phyloP scores from a whole-genome alignment of 2,113 vertebrate species.

The Charina bottae region DNA sequence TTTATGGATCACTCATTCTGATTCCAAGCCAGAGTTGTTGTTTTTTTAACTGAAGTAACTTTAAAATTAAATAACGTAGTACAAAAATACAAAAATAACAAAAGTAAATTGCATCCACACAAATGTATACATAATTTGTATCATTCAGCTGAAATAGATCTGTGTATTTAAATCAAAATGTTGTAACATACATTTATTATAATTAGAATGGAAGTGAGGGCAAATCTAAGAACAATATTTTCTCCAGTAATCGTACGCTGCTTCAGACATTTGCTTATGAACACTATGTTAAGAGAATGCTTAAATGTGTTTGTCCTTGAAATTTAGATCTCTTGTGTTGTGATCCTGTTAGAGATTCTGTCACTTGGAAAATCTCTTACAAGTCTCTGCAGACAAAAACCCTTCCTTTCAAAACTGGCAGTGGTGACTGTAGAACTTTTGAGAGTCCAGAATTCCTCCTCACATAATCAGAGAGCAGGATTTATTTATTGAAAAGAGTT shows the following conservation, averaged over 20 bases:
- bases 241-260: constrained; percentile 19
- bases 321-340: constrained; percentile 4
- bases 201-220: constrained; percentile 21
- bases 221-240: constrained; percentile 31
- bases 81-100: background rate
- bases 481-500: constrained; percentile 31
- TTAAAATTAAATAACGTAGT: background rate
- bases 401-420: constrained; percentile 49
- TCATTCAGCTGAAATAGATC: constrained; percentile 1
- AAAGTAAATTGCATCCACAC: constrained; percentile 19
- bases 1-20: background rate
- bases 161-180: constrained; percentile 19
- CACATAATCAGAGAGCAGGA: constrained; percentile 38
- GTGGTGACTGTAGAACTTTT: constrained; percentile 69
- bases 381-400: constrained; percentile 39
- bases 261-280: constrained; percentile 25
- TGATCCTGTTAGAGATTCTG: constrained; percentile 14
- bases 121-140: constrained; percentile 1
- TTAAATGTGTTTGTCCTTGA: constrained; percentile 36
- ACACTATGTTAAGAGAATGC: background rate
- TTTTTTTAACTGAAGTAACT: background rate
- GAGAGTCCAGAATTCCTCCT: constrained; percentile 61
- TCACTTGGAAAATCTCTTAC: constrained; percentile 13
- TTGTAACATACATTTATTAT: background rate
- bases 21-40: background rate